Evolutionary conservation across 2,888 invertebrate genomes (phyloP), one percentile per base, ranked within the genome.

Genomic region (Gibbula magus): DNA sequence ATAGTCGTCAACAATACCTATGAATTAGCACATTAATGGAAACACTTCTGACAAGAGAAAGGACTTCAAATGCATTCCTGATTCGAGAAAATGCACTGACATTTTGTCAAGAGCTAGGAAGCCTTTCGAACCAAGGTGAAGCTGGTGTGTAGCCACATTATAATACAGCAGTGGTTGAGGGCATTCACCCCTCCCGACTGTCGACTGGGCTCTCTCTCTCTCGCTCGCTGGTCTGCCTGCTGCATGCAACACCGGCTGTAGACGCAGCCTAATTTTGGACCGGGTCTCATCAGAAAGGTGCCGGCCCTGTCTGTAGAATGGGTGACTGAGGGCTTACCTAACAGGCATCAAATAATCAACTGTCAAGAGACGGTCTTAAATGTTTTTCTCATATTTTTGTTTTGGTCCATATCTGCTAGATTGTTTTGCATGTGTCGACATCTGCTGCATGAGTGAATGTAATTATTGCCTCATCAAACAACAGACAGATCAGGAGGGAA

Each of bases 111-210:
- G 29, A 16, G 29, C 61, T 4, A 25, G 25, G 61, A 61, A 4
- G 16, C 29, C 61, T 16, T 25, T 61, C 61, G 29, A 7, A 61
- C 25, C 0, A 10, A 61, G 61, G 45, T 25, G 29, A 25, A 61
- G 61, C 29, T 61, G 7, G 13, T 25, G 13, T 61, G 61, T 25
- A 61, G 25, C 29, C 29, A 61, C 25, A 61, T 61, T 61, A 61
- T 61, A 61, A 61, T 61, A 29, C 61, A 61, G 61, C 61, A 61
- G 25, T 61, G 61, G 45, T 45, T 45, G 61, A 61, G 61, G 61
- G n/a, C 61, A 61, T 61, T 61, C 61, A 61, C 61, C 61, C 61
- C 45, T 61, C 61, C 25, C 29, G 29, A 29, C 61, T 61, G 61
- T 29, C 29, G 61, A 25, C 61, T 61, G 25, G 25, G 16, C 29